Percentiles rank a stretch among this genome's conserved stretches.
These are phyloP conservation scores for Pseudopodoces humilis DNA, from an alignment of 2,113 vertebrate genomes.

Conservation along the genomic window DNA sequence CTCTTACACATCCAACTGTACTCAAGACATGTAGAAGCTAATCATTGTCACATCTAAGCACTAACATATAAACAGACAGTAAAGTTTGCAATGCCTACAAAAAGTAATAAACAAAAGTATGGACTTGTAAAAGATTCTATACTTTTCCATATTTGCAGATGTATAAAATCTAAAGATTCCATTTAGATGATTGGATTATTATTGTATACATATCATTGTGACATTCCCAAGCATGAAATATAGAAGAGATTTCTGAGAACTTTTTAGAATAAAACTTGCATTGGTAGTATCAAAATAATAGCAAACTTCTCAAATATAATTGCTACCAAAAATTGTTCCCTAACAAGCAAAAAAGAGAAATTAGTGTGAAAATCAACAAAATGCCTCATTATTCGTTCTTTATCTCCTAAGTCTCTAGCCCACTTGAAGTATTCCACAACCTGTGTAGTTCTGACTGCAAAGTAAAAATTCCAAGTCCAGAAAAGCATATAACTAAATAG, in stretches of 20 bases:
- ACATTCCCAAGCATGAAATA: neutral
- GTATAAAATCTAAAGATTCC: neutral
- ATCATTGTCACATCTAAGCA: neutral
- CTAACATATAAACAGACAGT: neutral
- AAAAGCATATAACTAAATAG: neutral
- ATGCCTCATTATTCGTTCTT: neutral
- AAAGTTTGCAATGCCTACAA: neutral
- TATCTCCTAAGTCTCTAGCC: neutral
- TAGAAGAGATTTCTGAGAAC: neutral
- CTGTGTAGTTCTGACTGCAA: neutral
- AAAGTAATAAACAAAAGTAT: neutral
- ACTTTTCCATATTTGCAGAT: neutral
- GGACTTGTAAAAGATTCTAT: neutral
- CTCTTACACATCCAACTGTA: neutral
- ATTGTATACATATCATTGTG: neutral
- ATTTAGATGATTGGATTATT: neutral
- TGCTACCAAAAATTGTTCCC: neutral
- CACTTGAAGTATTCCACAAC: neutral
- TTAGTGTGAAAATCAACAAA: neutral
- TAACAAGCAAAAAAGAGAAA: neutral
- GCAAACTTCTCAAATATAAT: neutral
- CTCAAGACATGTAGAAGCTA: neutral
- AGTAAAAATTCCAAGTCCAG: neutral
- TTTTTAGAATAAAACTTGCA: neutral
- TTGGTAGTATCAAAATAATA: neutral